Percentiles rank a stretch among this genome's conserved stretches.
Evolutionary conservation across 2,113 vertebrate genomes (phyloP).

Genomic region (Microcebus tavaratra): DNA sequence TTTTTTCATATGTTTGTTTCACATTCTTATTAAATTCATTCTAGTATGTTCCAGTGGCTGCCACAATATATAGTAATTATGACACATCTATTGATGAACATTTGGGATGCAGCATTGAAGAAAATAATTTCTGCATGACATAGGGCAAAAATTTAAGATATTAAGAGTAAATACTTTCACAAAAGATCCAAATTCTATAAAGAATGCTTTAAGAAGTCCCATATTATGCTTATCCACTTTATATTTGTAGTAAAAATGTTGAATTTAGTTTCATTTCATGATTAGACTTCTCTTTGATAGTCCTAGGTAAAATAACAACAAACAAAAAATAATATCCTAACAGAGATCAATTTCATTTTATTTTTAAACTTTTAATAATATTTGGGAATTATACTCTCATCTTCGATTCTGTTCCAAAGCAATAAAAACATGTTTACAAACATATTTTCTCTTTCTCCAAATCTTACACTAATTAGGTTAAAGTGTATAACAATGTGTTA

Average conservation of each 20-base stretch:
- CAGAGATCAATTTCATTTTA: conserved; percentile 6
- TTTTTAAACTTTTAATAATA: background rate
- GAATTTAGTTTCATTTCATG: background rate
- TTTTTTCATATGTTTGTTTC: background rate
- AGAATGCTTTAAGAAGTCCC: background rate
- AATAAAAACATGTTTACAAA: background rate
- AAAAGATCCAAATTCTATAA: background rate
- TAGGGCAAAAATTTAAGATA: conserved; percentile 23
- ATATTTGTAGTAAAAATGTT: background rate
- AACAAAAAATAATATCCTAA: background rate
- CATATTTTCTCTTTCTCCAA: background rate
- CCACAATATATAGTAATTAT: background rate
- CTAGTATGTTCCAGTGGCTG: background rate
- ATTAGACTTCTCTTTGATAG: background rate
- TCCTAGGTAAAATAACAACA: background rate
- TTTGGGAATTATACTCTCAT: background rate
- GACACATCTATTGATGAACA: background rate
- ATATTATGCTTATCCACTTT: background rate
- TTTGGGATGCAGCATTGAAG: background rate
- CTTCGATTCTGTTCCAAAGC: background rate
- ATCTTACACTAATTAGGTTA: background rate
- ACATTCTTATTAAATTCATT: background rate
- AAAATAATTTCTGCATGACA: background rate
- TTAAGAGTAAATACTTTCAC: background rate
- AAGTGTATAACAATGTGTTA: background rate